phyloP scores from a whole-genome alignment of 2,797 vertebrate genomes.

The Gobionotothen gibberifrons region DNA sequence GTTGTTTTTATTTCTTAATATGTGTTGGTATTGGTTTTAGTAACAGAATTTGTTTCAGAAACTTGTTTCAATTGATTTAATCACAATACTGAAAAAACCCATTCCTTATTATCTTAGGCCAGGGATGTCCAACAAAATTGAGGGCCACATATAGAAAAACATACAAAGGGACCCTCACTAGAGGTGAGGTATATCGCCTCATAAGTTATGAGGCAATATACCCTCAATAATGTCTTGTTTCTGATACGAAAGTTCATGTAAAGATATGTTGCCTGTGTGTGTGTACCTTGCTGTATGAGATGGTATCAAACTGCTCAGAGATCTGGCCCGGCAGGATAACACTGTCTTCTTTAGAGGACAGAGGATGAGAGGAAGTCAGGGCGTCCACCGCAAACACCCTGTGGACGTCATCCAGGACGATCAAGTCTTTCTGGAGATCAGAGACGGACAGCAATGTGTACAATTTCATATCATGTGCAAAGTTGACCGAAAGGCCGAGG shows the following conservation, averaged over 20 bases:
- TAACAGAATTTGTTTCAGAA: no score
- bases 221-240: background rate
- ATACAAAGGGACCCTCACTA: no score
- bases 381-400: slow-evolving; percentile 87
- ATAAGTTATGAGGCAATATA: no score
- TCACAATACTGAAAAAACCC: no score
- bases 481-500: no score
- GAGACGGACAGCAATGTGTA: background rate
- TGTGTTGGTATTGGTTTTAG: no score
- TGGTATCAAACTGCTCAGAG: slow-evolving; percentile 89
- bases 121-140: no score
- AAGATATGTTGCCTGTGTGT: background rate
- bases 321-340: slow-evolving; percentile 88
- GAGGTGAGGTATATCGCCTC: no score
- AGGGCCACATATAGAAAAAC: no score
- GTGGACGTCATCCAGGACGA: slow-evolving; percentile 85
- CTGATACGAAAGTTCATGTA: background rate
- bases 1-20: no score
- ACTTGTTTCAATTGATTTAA: no score
- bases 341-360: slow-evolving; percentile 84
- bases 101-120: no score
- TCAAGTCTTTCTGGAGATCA: slow-evolving; percentile 89
- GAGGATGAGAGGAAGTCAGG: slow-evolving; percentile 89
- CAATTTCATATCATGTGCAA: background rate
- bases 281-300: slow-evolving; percentile 84